Conservation (phyloP, 2,113 vertebrate genomes). For the Coptodon bakossiorum region DNA sequence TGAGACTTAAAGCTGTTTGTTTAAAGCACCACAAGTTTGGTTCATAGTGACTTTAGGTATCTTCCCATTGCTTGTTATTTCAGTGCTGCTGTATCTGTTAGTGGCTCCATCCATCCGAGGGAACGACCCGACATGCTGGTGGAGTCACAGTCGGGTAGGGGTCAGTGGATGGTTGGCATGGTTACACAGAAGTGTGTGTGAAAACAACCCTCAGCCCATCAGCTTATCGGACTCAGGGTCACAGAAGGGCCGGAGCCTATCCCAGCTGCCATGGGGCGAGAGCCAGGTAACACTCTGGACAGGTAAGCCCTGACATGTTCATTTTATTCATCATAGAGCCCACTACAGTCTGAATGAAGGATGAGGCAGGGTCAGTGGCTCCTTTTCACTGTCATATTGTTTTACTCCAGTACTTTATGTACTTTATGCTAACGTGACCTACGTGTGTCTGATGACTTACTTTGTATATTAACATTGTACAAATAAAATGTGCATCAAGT, state of each 20-base stretch:
- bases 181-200: neutral
- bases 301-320: neutral
- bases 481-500: neutral
- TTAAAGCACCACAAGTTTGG: neutral
- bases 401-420: neutral
- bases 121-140: neutral
- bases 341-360: neutral
- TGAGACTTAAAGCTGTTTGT: neutral
- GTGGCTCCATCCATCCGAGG: neutral
- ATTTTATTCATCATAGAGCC: neutral
- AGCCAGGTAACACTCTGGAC: neutral
- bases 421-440: neutral
- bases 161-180: neutral
- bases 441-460: neutral
- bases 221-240: neutral
- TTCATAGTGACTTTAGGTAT: neutral
- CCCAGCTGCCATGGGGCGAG: neutral
- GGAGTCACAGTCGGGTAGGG: neutral
- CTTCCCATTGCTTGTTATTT: neutral
- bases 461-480: neutral
- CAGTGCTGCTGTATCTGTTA: neutral
- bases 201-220: neutral
- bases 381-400: neutral
- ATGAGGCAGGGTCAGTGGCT: neutral
- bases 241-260: neutral